Base-by-base conservation (phyloP, 2,888 invertebrate species). In the Tenthredo distinguenda region DNA sequence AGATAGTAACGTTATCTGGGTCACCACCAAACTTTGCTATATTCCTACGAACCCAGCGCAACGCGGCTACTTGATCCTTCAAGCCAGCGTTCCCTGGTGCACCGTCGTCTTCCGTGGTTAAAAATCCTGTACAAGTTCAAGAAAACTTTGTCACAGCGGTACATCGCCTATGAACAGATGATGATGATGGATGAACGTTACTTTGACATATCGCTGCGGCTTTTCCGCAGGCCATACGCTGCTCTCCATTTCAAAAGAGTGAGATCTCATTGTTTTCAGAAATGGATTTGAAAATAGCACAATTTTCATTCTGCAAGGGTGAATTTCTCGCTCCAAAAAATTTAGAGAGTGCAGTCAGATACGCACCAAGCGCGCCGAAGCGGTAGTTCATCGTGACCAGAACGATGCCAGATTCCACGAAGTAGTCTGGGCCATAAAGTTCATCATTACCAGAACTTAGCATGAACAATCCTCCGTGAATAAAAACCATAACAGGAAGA, bases 401-500 rank as follows among this genome's bases (percentile, higher is more conserved):
- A 37, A 95, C 91, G 10, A 91, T 87, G 77, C 89, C 87, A 85
- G 90, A 86, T 85, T 87, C 86, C 88, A 91, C 89, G 37, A 95
- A 90, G 84, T 94, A 90, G 43, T 93, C 91, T 50, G 94, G 92
- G 86, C 95, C 94, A 85, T 92, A 92, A 21, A 91, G 86, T 15
- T 90, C 86, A 85, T 94, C 94, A 62, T 74, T 21, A 9, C 40
- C 72, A 21, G 93, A 87, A 74, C 90, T 90, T 71, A 87, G 88
- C 37, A 91, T 85, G 88, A 93, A 95, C 37, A 90, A 91, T 87
- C 90, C 94, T 77, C 94, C 92, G 85, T 94, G 94, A 82, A 95
- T 93, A 94, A 94, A 95, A 87, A 95, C 94, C 94, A 95, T 94
- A 1, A 95, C 95, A 37, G 95, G 94, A 87, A 94, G 9, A 5